Conservation (phyloP, 2,888 invertebrate species). For the Hipparchia sbordonii region DNA sequence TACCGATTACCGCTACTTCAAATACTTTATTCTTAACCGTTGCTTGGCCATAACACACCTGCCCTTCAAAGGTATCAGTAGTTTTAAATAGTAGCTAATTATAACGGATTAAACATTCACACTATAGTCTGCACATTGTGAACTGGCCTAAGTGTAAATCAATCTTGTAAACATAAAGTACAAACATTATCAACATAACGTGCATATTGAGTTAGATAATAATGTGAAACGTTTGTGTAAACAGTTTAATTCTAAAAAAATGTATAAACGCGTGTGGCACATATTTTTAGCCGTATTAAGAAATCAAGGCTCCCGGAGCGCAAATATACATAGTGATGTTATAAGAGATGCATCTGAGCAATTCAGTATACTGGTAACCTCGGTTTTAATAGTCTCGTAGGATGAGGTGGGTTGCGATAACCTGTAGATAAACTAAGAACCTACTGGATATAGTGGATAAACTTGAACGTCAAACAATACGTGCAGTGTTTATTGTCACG, state of each 20-base stretch:
- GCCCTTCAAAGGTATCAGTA: slow-evolving; percentile 50
- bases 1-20: slow-evolving; percentile 49
- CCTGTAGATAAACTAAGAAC: slow-evolving; percentile 56
- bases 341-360: slow-evolving; percentile 48
- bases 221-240: neutral
- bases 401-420: slow-evolving; percentile 54
- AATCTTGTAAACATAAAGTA: slow-evolving; percentile 7
- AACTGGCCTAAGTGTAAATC: slow-evolving; percentile 17
- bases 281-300: slow-evolving; percentile 55
- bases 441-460: slow-evolving; percentile 35
- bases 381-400: slow-evolving; percentile 46
- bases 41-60: slow-evolving; percentile 47
- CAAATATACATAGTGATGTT: slow-evolving; percentile 32
- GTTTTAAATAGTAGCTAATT: slow-evolving; percentile 36
- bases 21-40: slow-evolving; percentile 39
- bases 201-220: slow-evolving; percentile 4
- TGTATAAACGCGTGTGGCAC: slow-evolving; percentile 51
- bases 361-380: slow-evolving; percentile 45
- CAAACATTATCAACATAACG: neutral
- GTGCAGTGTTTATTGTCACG: slow-evolving; percentile 37
- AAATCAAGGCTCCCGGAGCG: slow-evolving; percentile 58
- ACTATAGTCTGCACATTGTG: slow-evolving; percentile 12
- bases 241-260: slow-evolving; percentile 32
- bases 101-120: slow-evolving; percentile 18
- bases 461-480: slow-evolving; percentile 32